These are phyloP conservation scores for Laterallus jamaicensis DNA, from an alignment of 2,113 vertebrate genomes.

Conservation along the genomic window DNA sequence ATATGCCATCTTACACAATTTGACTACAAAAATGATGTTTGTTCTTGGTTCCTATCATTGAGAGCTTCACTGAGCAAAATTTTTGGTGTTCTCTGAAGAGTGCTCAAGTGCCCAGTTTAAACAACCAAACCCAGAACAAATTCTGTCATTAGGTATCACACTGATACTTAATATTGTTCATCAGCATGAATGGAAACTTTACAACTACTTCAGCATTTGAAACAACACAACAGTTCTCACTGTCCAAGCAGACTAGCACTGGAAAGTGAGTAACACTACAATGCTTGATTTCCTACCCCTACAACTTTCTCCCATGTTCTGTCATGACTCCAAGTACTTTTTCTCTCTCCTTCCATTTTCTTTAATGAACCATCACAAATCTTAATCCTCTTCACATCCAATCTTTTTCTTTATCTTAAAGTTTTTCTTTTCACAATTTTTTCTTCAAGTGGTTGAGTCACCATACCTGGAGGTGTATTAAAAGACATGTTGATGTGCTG, in stretches of 20 bases:
- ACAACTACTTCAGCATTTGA: background rate
- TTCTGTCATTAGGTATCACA: background rate
- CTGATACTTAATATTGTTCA: background rate
- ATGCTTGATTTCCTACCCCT: background rate
- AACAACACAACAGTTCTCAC: background rate
- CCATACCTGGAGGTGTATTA: too few relatives aligned
- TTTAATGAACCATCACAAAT: background rate
- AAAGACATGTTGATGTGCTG: too few relatives aligned
- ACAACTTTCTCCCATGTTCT: background rate
- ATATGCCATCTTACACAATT: background rate
- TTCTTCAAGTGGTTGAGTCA: background rate
- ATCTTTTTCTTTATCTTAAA: background rate
- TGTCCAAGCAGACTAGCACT: background rate
- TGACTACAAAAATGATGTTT: background rate
- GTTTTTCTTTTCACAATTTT: background rate
- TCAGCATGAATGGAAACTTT: background rate
- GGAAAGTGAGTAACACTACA: background rate
- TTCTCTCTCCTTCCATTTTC: background rate
- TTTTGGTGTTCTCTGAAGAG: background rate
- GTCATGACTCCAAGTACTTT: background rate
- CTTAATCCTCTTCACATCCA: background rate
- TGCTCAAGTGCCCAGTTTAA: background rate
- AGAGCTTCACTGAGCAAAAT: background rate
- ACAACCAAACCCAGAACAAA: rapidly evolving
- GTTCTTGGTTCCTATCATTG: background rate